These are phyloP conservation scores for Crioceris asparagi DNA, from an alignment of 2,888 invertebrate species.

Conservation along the genomic window DNA sequence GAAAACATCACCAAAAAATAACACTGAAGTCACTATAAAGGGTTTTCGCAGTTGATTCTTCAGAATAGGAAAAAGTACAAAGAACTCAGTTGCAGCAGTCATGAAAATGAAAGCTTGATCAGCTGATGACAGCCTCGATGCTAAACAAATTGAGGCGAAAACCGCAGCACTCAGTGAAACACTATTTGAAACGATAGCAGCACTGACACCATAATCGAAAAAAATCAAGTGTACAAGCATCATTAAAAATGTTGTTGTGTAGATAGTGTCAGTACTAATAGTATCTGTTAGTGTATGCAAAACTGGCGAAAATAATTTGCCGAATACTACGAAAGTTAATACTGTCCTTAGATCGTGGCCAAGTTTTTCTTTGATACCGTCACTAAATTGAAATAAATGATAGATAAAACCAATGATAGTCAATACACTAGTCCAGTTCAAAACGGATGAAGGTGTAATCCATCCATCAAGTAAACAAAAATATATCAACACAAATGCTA, in stretches of 20 bases:
- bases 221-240: slow-evolving; percentile 81
- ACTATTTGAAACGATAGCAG: slow-evolving; percentile 82
- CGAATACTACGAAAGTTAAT: slow-evolving; percentile 72
- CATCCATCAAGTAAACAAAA: slow-evolving; percentile 61
- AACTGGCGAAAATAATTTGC: slow-evolving; percentile 82
- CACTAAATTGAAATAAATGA: slow-evolving; percentile 37
- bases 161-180: slow-evolving; percentile 90
- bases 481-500: slow-evolving; percentile 62
- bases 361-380: slow-evolving; percentile 23
- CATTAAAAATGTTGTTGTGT: slow-evolving; percentile 82
- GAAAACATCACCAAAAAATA: slow-evolving; percentile 42
- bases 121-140: slow-evolving; percentile 78
- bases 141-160: slow-evolving; percentile 89
- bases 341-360: slow-evolving; percentile 65
- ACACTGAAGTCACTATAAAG: slow-evolving; percentile 43
- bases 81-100: slow-evolving; percentile 79
- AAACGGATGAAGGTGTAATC: slow-evolving; percentile 52
- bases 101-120: slow-evolving; percentile 82
- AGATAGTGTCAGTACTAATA: slow-evolving; percentile 95
- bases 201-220: slow-evolving; percentile 83
- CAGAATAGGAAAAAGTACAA: slow-evolving; percentile 80
- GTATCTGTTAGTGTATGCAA: slow-evolving; percentile 91
- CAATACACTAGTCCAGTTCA: slow-evolving; percentile 45
- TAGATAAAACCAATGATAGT: slow-evolving; percentile 53
- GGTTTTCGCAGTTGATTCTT: slow-evolving; percentile 50